A percentile compares a stretch with the other conserved stretches of the same genome.
Conservation (phyloP, 2,888 invertebrate genomes). For the Tipula lateralis region DNA sequence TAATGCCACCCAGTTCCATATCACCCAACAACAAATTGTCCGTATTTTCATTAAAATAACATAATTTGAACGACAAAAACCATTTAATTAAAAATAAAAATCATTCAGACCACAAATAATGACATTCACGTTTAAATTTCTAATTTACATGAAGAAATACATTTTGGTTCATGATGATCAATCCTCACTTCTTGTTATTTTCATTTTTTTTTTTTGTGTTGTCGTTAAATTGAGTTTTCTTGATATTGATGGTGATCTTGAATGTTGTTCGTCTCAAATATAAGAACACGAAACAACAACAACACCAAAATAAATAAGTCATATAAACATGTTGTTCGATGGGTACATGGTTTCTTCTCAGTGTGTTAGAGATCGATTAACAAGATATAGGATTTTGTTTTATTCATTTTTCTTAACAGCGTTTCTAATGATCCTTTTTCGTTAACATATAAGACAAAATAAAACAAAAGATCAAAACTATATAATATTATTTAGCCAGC, state of each 20-base stretch:
- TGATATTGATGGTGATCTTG: neutral
- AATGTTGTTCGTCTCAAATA: neutral
- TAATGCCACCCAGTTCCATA: neutral
- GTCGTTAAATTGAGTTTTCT: neutral
- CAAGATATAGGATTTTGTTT: neutral
- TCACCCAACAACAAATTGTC: neutral
- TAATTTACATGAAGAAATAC: neutral
- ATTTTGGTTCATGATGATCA: neutral
- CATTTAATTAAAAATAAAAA: neutral
- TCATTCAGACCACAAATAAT: neutral
- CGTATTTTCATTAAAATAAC: neutral
- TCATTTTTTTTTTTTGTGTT: neutral
- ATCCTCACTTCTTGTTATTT: neutral
- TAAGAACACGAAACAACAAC: neutral
- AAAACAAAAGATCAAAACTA: neutral
- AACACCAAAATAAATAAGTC: neutral
- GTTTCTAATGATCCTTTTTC: neutral
- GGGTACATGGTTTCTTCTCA: neutral
- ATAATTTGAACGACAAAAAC: neutral
- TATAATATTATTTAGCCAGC: too few species aligned
- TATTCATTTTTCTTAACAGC: neutral
- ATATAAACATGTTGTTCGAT: neutral
- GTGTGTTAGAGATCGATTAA: neutral
- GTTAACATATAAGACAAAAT: neutral
- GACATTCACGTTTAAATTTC: constrained; percentile 9